A percentile compares a stretch with the other conserved stretches of the same genome.
phyloP scores from a whole-genome alignment of 2,888 invertebrate species.

The Eupithecia pulchellata region DNA sequence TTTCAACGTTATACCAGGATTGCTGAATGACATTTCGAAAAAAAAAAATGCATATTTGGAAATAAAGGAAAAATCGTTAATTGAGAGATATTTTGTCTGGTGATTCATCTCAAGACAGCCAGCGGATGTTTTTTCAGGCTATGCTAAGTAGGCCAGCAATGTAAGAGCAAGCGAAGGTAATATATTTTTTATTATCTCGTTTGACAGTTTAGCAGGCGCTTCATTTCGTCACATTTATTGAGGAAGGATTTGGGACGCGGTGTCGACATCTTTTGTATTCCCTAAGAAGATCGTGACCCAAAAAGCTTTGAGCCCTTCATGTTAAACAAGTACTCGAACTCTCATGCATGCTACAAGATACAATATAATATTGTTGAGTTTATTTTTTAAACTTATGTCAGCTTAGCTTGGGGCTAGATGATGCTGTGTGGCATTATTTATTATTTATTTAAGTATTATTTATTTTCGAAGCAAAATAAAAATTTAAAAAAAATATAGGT shows the following conservation, averaged over 20 bases:
- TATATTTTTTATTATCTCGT: slow-evolving; percentile 62
- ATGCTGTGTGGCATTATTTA: too few relatives aligned
- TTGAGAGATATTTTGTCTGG: neutral
- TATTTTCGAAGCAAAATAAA: neutral
- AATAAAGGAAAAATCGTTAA: neutral
- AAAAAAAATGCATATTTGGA: neutral
- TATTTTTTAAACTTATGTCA: neutral
- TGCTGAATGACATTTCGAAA: neutral
- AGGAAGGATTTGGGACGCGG: slow-evolving; percentile 39
- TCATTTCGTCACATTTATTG: slow-evolving; percentile 44
- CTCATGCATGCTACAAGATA: neutral
- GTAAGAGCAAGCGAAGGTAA: slow-evolving; percentile 54
- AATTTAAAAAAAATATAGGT: neutral
- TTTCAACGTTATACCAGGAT: too few relatives aligned
- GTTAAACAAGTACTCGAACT: neutral
- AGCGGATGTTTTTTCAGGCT: slow-evolving; percentile 72
- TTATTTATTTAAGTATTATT: too few relatives aligned
- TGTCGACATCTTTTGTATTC: slow-evolving; percentile 42
- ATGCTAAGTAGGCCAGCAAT: slow-evolving; percentile 66
- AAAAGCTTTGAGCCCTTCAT: slow-evolving; percentile 14
- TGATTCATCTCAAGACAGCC: slow-evolving; percentile 23
- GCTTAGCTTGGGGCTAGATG: too few relatives aligned
- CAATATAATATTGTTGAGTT: neutral
- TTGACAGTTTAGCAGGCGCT: slow-evolving; percentile 47
- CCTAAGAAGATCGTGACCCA: slow-evolving; percentile 32